These are phyloP conservation scores for Chamaetylas fuelleborni DNA, from an alignment of 2,113 vertebrate species.

Conservation along the genomic window DNA sequence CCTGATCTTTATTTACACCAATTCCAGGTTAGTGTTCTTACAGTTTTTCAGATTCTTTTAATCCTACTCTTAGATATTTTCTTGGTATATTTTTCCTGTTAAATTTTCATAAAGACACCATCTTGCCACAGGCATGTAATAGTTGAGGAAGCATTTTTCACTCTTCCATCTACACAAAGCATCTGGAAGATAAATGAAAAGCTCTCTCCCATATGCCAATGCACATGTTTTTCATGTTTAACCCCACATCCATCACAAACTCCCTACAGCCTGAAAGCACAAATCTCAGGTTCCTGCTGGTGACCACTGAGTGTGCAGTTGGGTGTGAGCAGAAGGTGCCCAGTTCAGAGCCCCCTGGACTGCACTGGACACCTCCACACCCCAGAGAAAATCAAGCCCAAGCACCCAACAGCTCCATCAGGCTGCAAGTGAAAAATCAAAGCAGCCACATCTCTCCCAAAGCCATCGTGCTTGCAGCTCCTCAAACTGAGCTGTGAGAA, in stretches of 20 bases:
- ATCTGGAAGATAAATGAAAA: not conserved
- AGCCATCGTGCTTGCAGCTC: not conserved
- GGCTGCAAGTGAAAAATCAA: not conserved
- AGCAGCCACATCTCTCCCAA: not conserved
- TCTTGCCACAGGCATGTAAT: not conserved
- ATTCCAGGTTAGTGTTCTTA: not conserved
- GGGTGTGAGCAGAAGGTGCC: not conserved
- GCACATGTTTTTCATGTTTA: accelerated
- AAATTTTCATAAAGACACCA: not conserved
- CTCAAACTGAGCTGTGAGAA: not conserved
- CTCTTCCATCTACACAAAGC: not conserved
- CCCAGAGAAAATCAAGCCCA: not conserved
- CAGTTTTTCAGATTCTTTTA: not conserved
- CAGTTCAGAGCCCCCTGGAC: not conserved
- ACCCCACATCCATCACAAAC: not conserved
- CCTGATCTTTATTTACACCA: not conserved
- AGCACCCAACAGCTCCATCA: not conserved
- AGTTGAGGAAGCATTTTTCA: not conserved
- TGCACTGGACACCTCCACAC: not conserved
- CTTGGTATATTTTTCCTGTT: not conserved
- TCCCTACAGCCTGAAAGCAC: not conserved
- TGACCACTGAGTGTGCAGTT: not conserved
- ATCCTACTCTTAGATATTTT: not conserved
- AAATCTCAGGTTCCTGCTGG: not conserved
- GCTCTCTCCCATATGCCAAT: not conserved